Evolutionary conservation across 2,888 invertebrate species (phyloP).

Genomic region (Phengaris alcon): DNA sequence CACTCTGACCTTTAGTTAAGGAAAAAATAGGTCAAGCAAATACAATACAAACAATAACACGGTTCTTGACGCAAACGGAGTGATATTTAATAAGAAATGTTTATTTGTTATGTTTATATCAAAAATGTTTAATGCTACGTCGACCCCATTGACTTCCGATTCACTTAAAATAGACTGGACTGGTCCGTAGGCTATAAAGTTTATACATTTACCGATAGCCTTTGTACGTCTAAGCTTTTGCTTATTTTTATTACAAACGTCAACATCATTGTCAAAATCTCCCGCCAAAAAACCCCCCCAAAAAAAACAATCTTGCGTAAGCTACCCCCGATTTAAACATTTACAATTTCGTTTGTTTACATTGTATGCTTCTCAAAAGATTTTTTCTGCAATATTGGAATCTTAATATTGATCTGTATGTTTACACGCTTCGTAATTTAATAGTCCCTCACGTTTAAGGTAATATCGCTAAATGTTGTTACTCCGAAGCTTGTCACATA

Average conservation of each 20-base stretch:
- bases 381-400: background rate
- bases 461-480: background rate
- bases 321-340: background rate
- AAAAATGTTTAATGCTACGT: background rate
- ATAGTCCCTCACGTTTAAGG: slow-evolving; percentile 19
- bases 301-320: background rate
- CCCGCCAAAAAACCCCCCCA: background rate
- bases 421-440: slow-evolving; percentile 15
- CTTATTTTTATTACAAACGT: background rate
- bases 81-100: background rate
- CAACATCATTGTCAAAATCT: background rate
- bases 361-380: background rate
- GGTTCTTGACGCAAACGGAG: background rate
- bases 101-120: background rate
- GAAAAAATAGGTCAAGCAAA: slow-evolving; percentile 13
- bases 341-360: slow-evolving; percentile 15
- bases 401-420: slow-evolving; percentile 15
- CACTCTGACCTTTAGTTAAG: slow-evolving; percentile 3
- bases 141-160: background rate
- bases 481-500: slow-evolving; percentile 23
- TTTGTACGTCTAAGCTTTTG: background rate
- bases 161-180: background rate
- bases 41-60: background rate
- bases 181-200: background rate
- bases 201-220: too few species aligned